phyloP scores from a whole-genome alignment of 2,113 vertebrate species.

The Aegotheles bennettii region DNA sequence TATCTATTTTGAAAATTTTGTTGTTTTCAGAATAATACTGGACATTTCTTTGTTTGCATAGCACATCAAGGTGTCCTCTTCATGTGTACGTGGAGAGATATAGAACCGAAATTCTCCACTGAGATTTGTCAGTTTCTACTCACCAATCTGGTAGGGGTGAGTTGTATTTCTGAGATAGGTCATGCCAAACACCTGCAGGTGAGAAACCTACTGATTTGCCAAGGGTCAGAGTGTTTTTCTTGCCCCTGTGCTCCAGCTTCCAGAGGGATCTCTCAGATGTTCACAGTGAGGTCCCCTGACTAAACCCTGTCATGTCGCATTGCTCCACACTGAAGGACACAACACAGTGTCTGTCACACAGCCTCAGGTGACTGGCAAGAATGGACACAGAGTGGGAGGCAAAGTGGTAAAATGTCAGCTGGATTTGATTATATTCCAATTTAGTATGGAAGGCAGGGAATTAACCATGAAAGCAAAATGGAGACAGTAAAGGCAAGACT shows the following conservation, averaged over 20 bases:
- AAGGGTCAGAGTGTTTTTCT: background rate
- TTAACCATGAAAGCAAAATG: background rate
- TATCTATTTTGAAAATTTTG: background rate
- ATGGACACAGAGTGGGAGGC: background rate
- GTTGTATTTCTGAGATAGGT: background rate
- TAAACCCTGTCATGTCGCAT: rapidly evolving
- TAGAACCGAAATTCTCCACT: background rate
- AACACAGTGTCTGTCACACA: rapidly evolving
- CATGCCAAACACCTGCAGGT: background rate
- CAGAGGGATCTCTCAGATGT: background rate
- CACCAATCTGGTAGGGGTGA: background rate
- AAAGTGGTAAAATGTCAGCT: background rate
- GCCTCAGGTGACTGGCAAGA: rapidly evolving
- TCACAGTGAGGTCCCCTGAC: background rate
- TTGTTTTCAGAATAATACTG: background rate
- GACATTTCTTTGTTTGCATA: background rate
- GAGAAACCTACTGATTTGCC: background rate
- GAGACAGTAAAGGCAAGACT: background rate
- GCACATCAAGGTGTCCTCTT: background rate
- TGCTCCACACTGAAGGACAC: background rate
- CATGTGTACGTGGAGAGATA: rapidly evolving
- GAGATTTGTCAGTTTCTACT: background rate
- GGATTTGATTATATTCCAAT: background rate
- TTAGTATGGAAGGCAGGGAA: background rate
- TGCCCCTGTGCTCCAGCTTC: background rate